Evolutionary conservation across 2,113 vertebrate species (phyloP).

Genomic region (Abramis brama): DNA sequence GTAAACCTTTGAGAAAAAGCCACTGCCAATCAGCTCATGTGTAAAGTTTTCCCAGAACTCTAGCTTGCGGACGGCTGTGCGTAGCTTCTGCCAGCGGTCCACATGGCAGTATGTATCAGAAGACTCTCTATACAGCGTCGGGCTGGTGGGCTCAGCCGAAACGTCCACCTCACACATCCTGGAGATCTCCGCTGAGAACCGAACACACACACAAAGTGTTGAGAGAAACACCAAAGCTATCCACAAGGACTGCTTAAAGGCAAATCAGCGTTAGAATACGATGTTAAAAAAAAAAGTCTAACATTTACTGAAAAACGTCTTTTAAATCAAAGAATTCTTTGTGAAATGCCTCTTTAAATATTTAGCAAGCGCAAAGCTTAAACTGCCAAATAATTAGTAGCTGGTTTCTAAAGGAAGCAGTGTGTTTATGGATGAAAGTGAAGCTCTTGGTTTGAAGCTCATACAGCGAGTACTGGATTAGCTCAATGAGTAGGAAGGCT

Average conservation of each 20-base stretch:
- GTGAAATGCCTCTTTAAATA: not conserved
- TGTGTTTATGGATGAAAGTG: slow-evolving; percentile 60
- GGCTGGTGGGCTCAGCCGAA: slow-evolving; percentile 75
- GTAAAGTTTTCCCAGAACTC: slow-evolving; percentile 90
- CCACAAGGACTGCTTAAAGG: not conserved
- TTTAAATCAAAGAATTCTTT: not conserved
- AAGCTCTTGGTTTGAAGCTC: slow-evolving; percentile 49
- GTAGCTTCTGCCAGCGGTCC: slow-evolving; percentile 86
- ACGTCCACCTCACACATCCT: slow-evolving; percentile 79
- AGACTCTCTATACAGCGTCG: slow-evolving; percentile 74
- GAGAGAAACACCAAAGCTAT: slow-evolving; percentile 3
- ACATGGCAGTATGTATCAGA: slow-evolving; percentile 80
- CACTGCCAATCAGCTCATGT: slow-evolving; percentile 81
- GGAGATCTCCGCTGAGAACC: slow-evolving; percentile 69
- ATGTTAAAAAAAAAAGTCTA: not conserved
- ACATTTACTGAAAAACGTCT: not conserved
- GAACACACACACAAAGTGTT: slow-evolving; percentile 12
- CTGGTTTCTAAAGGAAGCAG: not conserved
- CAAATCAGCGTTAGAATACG: not conserved
- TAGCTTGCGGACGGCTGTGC: slow-evolving; percentile 83
- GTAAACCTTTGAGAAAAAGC: slow-evolving; percentile 89
- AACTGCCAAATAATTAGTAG: not conserved
- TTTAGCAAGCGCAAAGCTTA: not conserved
- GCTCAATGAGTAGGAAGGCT: slow-evolving; percentile 48
- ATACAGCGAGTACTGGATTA: slow-evolving; percentile 46